These are phyloP conservation scores for Dryomyza anilis DNA, from an alignment of 2,888 invertebrate species.

Conservation along the genomic window DNA sequence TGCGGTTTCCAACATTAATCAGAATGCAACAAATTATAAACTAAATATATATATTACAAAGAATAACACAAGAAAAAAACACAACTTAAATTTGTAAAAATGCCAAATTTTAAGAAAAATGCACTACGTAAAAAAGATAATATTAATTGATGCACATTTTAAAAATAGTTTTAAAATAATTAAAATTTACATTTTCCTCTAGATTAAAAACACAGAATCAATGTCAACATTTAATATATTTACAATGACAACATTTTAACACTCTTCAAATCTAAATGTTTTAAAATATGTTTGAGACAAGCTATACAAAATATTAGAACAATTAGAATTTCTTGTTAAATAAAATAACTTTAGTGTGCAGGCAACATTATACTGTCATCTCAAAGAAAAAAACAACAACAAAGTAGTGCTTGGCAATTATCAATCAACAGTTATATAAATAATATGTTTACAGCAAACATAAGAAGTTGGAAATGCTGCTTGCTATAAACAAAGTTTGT, in stretches of 20 bases:
- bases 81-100: background rate
- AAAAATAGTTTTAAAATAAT: background rate
- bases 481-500: no score
- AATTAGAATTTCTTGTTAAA: no score
- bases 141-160: background rate
- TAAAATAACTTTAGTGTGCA: no score
- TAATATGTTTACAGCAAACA: no score
- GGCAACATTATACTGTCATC: no score
- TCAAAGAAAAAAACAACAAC: no score
- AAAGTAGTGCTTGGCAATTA: no score
- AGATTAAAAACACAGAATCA: no score
- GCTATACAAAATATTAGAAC: no score
- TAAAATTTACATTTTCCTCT: background rate
- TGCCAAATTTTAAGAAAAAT: background rate
- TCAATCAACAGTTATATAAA: no score
- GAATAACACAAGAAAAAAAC: background rate
- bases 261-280: background rate
- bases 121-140: background rate
- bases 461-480: no score
- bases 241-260: background rate
- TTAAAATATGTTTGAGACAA: no score
- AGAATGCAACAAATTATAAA: background rate
- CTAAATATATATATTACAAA: background rate
- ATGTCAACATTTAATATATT: background rate
- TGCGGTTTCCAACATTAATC: background rate